Conservation (phyloP, 2,888 invertebrate genomes). For the Epirrhoe alternata region DNA sequence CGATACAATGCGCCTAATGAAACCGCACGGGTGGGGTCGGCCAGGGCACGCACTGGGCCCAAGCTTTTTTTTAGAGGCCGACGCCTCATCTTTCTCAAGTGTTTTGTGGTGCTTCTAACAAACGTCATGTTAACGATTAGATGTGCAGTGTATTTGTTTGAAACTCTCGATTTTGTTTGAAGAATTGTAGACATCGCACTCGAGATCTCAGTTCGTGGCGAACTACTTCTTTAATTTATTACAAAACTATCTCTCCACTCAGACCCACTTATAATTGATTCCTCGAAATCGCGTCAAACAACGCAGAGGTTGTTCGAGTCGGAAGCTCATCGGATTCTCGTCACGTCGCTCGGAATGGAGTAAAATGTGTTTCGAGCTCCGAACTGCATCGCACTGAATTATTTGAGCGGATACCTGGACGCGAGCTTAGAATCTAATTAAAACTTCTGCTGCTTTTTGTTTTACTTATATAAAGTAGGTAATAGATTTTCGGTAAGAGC, state of each 20-base stretch:
- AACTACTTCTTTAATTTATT: no score
- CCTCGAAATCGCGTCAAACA: not conserved
- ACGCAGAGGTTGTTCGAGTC: not conserved
- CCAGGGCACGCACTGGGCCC: not conserved
- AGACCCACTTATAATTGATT: not conserved
- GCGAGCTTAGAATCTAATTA: conserved; percentile 12
- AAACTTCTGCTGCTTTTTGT: not conserved
- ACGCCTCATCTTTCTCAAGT: no score
- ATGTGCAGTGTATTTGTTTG: no score
- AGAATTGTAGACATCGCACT: no score
- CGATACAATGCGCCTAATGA: conserved; percentile 15
- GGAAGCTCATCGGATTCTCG: not conserved
- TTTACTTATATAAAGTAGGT: not conserved
- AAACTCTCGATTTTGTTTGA: no score
- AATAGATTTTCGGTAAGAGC: not conserved
- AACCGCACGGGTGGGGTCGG: conserved; percentile 4
- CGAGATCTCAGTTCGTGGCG: no score
- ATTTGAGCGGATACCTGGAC: not conserved
- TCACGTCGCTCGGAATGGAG: conserved; percentile 10
- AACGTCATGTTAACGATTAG: no score
- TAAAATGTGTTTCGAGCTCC: conserved; percentile 4
- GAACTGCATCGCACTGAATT: conserved; percentile 10
- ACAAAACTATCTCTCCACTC: no score
- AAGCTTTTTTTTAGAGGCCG: no score
- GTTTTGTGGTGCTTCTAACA: no score